Conservation (phyloP, 1,140 invertebrate species). For the Lepeophtheirus salmonis region DNA sequence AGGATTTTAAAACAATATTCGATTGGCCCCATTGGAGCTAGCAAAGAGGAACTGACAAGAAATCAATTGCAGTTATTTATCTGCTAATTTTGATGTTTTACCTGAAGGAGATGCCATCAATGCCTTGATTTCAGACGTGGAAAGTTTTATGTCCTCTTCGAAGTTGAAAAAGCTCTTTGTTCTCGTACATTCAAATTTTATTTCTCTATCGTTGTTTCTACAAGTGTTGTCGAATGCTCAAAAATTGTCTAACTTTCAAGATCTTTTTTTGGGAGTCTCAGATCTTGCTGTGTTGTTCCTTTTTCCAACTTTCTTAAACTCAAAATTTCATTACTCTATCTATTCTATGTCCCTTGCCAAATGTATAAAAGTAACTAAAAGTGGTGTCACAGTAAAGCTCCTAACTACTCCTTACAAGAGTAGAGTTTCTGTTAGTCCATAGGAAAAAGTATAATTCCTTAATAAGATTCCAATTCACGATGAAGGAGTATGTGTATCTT, state of each 20-base stretch:
- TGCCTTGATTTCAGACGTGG: neutral
- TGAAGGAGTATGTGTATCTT: neutral
- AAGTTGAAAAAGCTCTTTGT: neutral
- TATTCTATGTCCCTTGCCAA: neutral
- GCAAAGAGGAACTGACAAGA: neutral
- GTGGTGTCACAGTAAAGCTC: neutral
- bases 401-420: neutral
- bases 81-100: neutral
- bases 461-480: neutral
- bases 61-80: neutral
- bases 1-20: neutral
- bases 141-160: neutral
- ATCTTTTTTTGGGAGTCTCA: neutral
- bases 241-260: neutral
- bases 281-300: neutral
- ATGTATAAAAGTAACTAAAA: neutral
- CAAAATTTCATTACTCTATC: neutral
- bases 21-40: neutral
- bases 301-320: neutral
- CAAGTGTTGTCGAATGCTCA: neutral
- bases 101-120: neutral
- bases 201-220: neutral
- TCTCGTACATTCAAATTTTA: neutral
- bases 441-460: neutral
- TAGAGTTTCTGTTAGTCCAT: neutral